Conservation (phyloP, 2,888 invertebrate genomes). For the Megamerina dolium region DNA sequence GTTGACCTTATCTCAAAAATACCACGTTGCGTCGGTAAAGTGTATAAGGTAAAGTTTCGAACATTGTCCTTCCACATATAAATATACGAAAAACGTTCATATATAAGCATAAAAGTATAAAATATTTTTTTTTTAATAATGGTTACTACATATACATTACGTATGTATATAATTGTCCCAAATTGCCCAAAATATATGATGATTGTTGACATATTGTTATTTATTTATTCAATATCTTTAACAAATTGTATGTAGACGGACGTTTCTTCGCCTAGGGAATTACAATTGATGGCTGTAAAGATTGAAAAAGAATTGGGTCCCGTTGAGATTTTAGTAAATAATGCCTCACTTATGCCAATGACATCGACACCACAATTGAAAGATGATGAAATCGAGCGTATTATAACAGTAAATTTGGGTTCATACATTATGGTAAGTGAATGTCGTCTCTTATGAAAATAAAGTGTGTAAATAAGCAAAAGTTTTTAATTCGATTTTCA, state of each 20-base stretch:
- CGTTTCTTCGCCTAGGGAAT: slow-evolving; percentile 44
- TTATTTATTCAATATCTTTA: no score
- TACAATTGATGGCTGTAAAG: slow-evolving; percentile 40
- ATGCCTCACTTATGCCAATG: slow-evolving; percentile 50
- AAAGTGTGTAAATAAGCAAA: slow-evolving; percentile 5
- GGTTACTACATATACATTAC: no score
- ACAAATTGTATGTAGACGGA: no score
- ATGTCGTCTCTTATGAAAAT: slow-evolving; percentile 2
- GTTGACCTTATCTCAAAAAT: slow-evolving; percentile 41
- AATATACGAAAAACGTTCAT: background rate
- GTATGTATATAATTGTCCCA: no score
- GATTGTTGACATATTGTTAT: no score
- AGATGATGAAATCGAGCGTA: slow-evolving; percentile 46
- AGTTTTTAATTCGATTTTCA: slow-evolving; percentile 3
- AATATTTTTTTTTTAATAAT: no score
- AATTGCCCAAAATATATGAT: no score
- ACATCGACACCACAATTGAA: slow-evolving; percentile 44
- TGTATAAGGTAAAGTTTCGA: slow-evolving; percentile 40
- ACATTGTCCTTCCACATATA: background rate
- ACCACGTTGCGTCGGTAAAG: slow-evolving; percentile 40
- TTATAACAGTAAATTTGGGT: slow-evolving; percentile 49
- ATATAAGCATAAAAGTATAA: background rate
- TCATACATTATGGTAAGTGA: slow-evolving; percentile 49
- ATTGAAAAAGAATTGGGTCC: slow-evolving; percentile 47
- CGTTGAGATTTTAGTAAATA: slow-evolving; percentile 51